These are phyloP conservation scores for Camptogramma bilineatum DNA, from an alignment of 2,888 invertebrate species.

Conservation along the genomic window DNA sequence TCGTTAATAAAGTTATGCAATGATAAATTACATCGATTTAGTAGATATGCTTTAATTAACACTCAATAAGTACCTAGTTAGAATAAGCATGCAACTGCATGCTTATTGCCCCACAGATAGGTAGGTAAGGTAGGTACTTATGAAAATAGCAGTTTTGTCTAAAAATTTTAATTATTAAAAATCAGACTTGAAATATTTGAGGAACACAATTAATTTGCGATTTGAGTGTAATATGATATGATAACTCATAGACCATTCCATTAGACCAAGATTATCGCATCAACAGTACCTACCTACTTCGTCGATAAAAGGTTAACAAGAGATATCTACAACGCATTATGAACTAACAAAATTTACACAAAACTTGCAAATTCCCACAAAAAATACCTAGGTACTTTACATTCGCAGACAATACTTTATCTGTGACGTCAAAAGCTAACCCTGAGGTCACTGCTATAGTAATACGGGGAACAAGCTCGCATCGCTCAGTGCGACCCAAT, in stretches of 20 bases:
- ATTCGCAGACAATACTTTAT: conserved; percentile 34
- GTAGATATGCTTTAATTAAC: not conserved
- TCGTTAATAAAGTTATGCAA: not conserved
- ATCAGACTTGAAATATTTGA: no score
- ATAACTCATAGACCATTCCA: no score
- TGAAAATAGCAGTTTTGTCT: no score
- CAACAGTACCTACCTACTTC: no score
- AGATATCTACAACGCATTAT: not conserved
- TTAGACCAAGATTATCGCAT: no score
- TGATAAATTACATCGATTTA: not conserved
- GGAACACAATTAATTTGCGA: no score
- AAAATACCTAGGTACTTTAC: conserved; percentile 12
- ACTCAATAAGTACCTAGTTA: no score
- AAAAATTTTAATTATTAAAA: no score
- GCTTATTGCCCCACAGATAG: no score
- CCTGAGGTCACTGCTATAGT: conserved; percentile 36
- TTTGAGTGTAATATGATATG: no score
- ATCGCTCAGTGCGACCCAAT: conserved; percentile 18
- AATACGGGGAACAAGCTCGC: conserved; percentile 1
- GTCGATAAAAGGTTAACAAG: not conserved
- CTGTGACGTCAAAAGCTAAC: conserved; percentile 42
- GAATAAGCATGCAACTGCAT: no score
- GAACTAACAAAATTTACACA: not conserved
- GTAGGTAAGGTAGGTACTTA: no score
- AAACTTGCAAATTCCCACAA: conserved; percentile 4